These are phyloP conservation scores for Lophochroa leadbeateri DNA, from an alignment of 2,113 vertebrate species.

Conservation along the genomic window DNA sequence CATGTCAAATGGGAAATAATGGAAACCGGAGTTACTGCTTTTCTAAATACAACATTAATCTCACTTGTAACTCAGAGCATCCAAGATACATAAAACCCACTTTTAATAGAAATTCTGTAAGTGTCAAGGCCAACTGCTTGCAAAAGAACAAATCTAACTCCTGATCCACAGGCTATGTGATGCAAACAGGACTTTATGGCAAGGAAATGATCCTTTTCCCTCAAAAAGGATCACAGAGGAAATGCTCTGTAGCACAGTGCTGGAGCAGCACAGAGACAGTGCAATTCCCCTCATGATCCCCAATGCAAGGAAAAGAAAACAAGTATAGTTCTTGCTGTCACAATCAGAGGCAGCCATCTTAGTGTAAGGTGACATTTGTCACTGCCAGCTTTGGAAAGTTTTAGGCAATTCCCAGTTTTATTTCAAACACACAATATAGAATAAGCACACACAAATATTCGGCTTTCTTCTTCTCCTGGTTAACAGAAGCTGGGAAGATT, in stretches of 20 bases:
- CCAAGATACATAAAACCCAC: background rate
- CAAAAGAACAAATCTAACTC: background rate
- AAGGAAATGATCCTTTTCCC: background rate
- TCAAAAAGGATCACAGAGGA: accelerated
- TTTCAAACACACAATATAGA: background rate
- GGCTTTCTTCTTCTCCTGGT: background rate
- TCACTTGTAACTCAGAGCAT: background rate
- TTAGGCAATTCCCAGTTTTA: background rate
- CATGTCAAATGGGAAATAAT: background rate
- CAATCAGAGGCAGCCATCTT: slow-evolving; percentile 10
- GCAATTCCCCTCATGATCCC: accelerated
- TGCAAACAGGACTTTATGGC: background rate
- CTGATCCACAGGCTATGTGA: background rate
- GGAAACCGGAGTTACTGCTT: background rate
- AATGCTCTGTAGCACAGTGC: background rate
- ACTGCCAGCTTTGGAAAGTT: background rate
- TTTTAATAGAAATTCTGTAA: background rate
- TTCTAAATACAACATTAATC: background rate
- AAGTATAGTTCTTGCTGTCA: background rate
- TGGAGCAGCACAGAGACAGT: background rate
- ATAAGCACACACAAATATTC: background rate
- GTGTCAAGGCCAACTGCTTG: background rate
- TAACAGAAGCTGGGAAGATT: background rate
- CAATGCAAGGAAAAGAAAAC: background rate
- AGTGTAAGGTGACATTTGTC: background rate